Evolutionary conservation across 30 jellyfish, hydroid and myxozoan genomes (phyloP).

Genomic region (Cassiopea xamachana): DNA sequence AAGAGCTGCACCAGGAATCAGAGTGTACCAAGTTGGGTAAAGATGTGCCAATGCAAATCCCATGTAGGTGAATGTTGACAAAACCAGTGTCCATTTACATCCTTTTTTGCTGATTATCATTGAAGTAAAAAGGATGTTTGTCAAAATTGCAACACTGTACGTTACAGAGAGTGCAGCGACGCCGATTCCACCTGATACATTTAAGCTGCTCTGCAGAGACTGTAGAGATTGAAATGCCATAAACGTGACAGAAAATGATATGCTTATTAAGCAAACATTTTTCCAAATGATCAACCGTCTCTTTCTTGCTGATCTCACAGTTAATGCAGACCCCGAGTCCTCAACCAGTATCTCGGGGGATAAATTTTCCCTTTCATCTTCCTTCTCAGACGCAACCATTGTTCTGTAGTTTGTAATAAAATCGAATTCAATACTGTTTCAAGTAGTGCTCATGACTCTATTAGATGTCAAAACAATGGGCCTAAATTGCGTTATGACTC

Average conservation of each 20-base stretch:
- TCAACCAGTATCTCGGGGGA: background rate
- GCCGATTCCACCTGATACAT: constrained; percentile 52
- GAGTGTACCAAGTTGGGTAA: constrained; percentile 62
- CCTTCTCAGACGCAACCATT: background rate
- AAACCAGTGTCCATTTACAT: constrained; percentile 41
- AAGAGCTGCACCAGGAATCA: constrained; percentile 54
- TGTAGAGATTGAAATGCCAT: constrained; percentile 64
- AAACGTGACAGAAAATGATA: constrained; percentile 48
- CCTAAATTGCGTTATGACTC: too few relatives aligned
- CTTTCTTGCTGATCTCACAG: background rate
- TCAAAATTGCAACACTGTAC: constrained; percentile 31
- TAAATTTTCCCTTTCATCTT: background rate
- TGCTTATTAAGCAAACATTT: constrained; percentile 30
- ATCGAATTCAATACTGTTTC: too few relatives aligned
- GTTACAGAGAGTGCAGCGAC: constrained; percentile 47
- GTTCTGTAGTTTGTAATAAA: too few relatives aligned
- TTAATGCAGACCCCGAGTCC: background rate
- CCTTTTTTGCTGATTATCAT: constrained; percentile 40
- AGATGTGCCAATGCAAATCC: constrained; percentile 53
- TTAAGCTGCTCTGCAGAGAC: constrained; percentile 60
- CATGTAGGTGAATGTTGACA: constrained; percentile 31
- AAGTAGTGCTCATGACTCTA: too few relatives aligned
- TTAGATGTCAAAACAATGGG: too few relatives aligned
- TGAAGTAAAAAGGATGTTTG: constrained; percentile 31
- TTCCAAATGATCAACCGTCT: constrained; percentile 39